A percentile compares a stretch with the other conserved stretches of the same genome.
Evolutionary conservation across 2,888 invertebrate species (phyloP).

Genomic region (Lasiommata megera): DNA sequence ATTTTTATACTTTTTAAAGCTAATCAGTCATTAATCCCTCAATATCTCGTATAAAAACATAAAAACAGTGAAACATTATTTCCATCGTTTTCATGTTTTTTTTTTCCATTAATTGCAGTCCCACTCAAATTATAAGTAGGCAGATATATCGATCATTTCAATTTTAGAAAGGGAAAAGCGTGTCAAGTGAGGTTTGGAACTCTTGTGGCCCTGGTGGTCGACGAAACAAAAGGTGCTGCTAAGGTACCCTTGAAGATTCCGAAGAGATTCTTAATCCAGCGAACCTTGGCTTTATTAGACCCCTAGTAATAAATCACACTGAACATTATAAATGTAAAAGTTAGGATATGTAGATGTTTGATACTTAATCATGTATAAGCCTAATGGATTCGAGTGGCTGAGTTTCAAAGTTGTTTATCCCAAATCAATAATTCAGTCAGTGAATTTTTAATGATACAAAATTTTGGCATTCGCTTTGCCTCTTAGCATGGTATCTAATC

Average conservation of each 20-base stretch:
- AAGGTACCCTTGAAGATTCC: constrained; percentile 33
- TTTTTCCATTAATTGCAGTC: neutral
- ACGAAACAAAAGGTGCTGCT: constrained; percentile 64
- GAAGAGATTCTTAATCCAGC: constrained; percentile 29
- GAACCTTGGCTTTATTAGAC: constrained; percentile 13
- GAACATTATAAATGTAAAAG: neutral
- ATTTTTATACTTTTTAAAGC: too few species aligned
- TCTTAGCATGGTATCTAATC: too few species aligned
- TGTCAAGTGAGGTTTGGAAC: constrained; percentile 74
- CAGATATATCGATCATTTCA: constrained; percentile 49
- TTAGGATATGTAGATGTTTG: too few species aligned
- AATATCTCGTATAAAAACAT: too few species aligned
- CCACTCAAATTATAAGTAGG: neutral
- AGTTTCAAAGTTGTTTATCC: too few species aligned
- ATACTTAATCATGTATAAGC: too few species aligned
- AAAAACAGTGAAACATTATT: too few species aligned
- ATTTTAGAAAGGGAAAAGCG: constrained; percentile 73
- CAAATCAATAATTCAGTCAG: too few species aligned
- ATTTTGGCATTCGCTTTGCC: too few species aligned
- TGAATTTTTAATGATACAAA: neutral
- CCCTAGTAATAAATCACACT: constrained; percentile 1
- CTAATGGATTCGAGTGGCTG: too few species aligned
- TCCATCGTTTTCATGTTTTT: neutral
- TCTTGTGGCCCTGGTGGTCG: constrained; percentile 64
- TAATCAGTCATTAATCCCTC: too few species aligned